Conservation (phyloP, 1,140 invertebrate genomes). For the Melipona quadrifasciata region DNA sequence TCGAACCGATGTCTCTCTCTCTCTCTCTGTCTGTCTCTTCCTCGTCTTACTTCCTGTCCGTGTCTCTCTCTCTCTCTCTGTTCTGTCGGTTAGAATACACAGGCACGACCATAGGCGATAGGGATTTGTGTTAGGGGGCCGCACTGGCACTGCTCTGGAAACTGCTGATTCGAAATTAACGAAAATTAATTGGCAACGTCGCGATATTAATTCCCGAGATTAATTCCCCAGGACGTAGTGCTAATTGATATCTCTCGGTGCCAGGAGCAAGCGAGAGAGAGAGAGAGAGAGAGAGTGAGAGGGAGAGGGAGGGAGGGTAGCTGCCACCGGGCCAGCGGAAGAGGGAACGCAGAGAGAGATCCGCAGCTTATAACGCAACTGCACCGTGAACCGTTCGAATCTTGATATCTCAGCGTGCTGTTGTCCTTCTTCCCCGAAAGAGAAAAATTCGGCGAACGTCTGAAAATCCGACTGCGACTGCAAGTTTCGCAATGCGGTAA, state of each 20-base stretch:
- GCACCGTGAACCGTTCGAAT: constrained; percentile 45
- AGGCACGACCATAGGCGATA: constrained; percentile 49
- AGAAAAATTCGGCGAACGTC: background rate
- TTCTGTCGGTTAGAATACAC: background rate
- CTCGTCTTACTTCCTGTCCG: constrained; percentile 4
- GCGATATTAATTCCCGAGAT: constrained; percentile 79
- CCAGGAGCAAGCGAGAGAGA: constrained; percentile 56
- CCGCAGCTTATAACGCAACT: constrained; percentile 49
- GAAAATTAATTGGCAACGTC: constrained; percentile 80
- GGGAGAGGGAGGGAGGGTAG: constrained; percentile 24
- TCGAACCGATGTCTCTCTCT: constrained; percentile 2
- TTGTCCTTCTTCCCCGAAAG: constrained; percentile 19
- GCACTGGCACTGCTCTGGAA: constrained; percentile 71
- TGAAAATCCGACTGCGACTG: too few species aligned
- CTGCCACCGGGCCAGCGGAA: background rate
- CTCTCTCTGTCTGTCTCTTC: constrained; percentile 30
- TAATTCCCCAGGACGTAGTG: constrained; percentile 75
- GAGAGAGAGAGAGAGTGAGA: too few species aligned
- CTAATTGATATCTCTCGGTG: constrained; percentile 75
- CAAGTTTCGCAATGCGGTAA: too few species aligned
- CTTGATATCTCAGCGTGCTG: constrained; percentile 31
- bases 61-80: constrained; percentile 26
- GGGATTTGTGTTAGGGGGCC: constrained; percentile 69
- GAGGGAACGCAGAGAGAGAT: constrained; percentile 37
- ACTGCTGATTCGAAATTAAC: constrained; percentile 80